Evolutionary conservation across 2,797 vertebrate genomes (phyloP), one percentile per base, ranked within the genome.

Genomic region (Heteromormyrus szaboi): DNA sequence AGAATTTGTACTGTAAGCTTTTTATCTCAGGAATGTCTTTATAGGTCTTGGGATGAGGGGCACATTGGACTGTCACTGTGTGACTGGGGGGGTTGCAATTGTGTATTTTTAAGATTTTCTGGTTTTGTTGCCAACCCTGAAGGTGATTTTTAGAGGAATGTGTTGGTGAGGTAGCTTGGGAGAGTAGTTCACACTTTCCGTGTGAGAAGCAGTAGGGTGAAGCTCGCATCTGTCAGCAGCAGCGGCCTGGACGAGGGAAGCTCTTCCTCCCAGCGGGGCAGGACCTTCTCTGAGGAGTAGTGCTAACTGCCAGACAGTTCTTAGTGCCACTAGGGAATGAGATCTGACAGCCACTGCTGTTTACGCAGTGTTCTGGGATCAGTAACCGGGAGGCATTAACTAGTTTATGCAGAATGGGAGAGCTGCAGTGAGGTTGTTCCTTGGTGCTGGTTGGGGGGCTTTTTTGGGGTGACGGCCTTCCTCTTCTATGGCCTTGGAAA

Each of bases 231-330:
- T 81, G 87, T 54, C 46, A 22, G 29, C 50, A 12, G 25, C 22
- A 54, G 41, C 5, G 0, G 48, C 44, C 22, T 53, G 46, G 88
- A 89, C 85, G 88, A 33, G 41, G 89, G 91, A 89, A 92, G 92
- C 91, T 93, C 94, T 91, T 92, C 93, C 92, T 93, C 91, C 92
- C 91, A 91, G 91, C 89, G 87, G 90, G 90, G 91, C 90, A 11
- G 11, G 9, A 50, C 12, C 50, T 50, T 50, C 89, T 0, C 51
- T 54, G 72, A 37, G 17, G 48, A 90, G 90, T n/a, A 9, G 12
- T 50, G 44, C 53, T 22, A 53, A 25, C 7, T 29, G 11, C 37
- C 17, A 8, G 84, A 29, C 51, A 17, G 25, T 25, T 17, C 17
- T 56, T 14, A 2, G 51, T 51, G 48, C 9, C 33, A 19, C 29